Percentiles rank a stretch among this genome's conserved stretches.
phyloP scores from a whole-genome alignment of 2,888 invertebrate genomes.

The Morpho helenor region DNA sequence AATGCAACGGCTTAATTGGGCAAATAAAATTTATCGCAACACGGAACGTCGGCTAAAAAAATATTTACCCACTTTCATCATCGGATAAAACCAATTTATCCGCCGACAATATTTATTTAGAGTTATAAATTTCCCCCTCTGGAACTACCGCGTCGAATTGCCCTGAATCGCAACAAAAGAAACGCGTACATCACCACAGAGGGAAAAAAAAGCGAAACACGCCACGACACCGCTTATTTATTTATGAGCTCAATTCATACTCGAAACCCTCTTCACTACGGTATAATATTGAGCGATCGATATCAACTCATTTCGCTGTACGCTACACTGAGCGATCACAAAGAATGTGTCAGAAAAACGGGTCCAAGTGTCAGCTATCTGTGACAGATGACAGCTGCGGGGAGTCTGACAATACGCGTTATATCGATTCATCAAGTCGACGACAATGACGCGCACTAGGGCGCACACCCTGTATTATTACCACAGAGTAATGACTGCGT shows the following conservation, averaged over 20 bases:
- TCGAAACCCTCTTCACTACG: slow-evolving; percentile 54
- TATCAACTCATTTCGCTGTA: slow-evolving; percentile 68
- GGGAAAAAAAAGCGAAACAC: slow-evolving; percentile 50
- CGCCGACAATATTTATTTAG: slow-evolving; percentile 37
- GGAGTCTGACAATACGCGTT: slow-evolving; percentile 57
- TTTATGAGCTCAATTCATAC: slow-evolving; percentile 70
- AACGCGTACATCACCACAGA: slow-evolving; percentile 57
- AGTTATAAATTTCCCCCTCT: slow-evolving; percentile 35
- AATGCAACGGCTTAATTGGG: slow-evolving; percentile 18
- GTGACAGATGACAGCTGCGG: slow-evolving; percentile 74
- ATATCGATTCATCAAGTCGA: slow-evolving; percentile 68
- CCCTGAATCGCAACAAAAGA: slow-evolving; percentile 60
- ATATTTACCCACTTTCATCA: slow-evolving; percentile 26
- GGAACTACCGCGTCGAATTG: slow-evolving; percentile 52
- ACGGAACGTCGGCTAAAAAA: slow-evolving; percentile 21
- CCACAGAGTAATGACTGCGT: slow-evolving; percentile 39
- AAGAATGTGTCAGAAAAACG: slow-evolving; percentile 67
- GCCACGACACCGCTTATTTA: slow-evolving; percentile 73
- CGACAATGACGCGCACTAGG: slow-evolving; percentile 58
- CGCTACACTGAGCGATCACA: slow-evolving; percentile 60
- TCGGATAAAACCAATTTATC: slow-evolving; percentile 33
- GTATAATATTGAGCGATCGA: slow-evolving; percentile 72
- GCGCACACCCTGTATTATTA: slow-evolving; percentile 48
- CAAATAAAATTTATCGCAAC: slow-evolving; percentile 19
- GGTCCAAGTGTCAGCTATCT: slow-evolving; percentile 67